Base-by-base conservation (phyloP, 2,113 vertebrate genomes). In the Apus apus region DNA sequence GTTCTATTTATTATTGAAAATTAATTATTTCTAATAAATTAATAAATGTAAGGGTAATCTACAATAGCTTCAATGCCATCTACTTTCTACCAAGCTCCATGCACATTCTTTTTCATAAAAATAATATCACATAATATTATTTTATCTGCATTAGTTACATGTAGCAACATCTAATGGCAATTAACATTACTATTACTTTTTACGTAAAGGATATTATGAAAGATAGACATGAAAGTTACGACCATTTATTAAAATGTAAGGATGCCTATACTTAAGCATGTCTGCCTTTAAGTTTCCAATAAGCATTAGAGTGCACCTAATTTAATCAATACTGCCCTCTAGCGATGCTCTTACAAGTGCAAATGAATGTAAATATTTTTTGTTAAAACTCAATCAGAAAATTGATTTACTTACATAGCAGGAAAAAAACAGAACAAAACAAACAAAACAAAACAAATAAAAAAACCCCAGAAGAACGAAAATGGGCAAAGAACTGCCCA, bases 281-380 rank as follows among this genome's bases (percentile, higher is more conserved):
- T 87, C 77, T 80, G 40, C 46, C 76, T 51, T 34, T 16, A 77
- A 8, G 7, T 79, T 89, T 92, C 83, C 84, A 50, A 57, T 34
- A 80, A 85, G 81, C 85, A 79, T 90, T 65, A 77, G 70, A 78
- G 80, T 61, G 91, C 54, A 10, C 61, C 72, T 95, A 77, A 79
- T 95, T 92, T 93, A 68, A 95, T 88, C 94, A 81, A 85, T 94
- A 79, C 67, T 93, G 96, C 96, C 97, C 95, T 95, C 97, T 98
- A 96, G 97, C 21, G 97, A 98, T 76, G 34, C n/a, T 58, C 40
- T 40, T 50, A 64, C 87, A 84, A 94, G 75, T 54, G 70, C 43
- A 96, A 79, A 94, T 83, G 61, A 89, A 93, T 80, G 48, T 80
- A 87, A 91, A 83, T 85, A 71, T 78, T 23, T n/a, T 21, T 62